phyloP scores from a whole-genome alignment of 2,113 vertebrate species.

The Scalopus aquaticus region DNA sequence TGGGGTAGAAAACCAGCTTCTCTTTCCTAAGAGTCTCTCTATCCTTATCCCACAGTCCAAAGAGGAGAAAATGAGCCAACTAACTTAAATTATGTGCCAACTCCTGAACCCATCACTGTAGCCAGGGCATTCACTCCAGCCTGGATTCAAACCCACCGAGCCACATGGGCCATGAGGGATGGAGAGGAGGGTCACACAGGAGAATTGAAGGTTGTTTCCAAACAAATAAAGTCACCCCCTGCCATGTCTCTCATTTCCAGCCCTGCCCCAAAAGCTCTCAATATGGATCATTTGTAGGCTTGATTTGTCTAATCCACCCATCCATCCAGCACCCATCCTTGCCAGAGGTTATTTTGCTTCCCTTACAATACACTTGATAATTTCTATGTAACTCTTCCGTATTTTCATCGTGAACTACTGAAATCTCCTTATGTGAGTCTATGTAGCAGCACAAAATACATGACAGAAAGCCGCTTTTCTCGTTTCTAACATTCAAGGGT shows the following conservation, averaged over 20 bases:
- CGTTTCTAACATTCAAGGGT: not conserved
- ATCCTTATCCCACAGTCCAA: not conserved
- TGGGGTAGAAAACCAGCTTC: not conserved
- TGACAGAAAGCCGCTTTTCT: not conserved
- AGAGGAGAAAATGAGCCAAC: not conserved
- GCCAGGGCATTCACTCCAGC: not conserved
- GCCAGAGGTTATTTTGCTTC: not conserved
- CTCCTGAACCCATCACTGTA: not conserved
- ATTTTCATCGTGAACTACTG: not conserved
- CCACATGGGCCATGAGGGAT: not conserved
- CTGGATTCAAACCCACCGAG: not conserved
- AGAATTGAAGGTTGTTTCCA: not conserved
- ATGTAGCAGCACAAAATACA: not conserved
- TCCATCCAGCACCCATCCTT: too few relatives aligned
- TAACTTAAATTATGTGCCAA: not conserved
- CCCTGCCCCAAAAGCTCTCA: not conserved
- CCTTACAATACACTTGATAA: not conserved
- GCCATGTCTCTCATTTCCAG: too few relatives aligned
- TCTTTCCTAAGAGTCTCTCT: not conserved
- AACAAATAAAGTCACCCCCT: rapidly evolving
- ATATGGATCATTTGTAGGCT: rapidly evolving
- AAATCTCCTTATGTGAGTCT: not conserved
- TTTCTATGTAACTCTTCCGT: not conserved
- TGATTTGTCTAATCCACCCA: not conserved
- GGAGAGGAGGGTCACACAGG: too few relatives aligned